A percentile compares a stretch with the other conserved stretches of the same genome.
phyloP scores from a whole-genome alignment of 2,888 invertebrate genomes.

The Neria commutata region DNA sequence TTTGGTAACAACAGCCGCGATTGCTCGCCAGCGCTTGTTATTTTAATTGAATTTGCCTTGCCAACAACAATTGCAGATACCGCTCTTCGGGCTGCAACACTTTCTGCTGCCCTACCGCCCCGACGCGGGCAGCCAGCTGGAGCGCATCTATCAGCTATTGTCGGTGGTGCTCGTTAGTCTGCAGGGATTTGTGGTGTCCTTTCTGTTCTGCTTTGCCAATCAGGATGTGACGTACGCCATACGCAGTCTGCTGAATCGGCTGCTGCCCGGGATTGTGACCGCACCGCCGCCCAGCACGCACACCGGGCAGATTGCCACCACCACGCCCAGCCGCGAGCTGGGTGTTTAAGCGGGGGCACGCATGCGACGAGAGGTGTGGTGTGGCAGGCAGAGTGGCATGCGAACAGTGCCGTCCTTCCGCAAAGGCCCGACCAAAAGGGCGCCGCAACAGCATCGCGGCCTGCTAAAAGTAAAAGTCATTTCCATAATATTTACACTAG shows the following conservation, averaged over 20 bases:
- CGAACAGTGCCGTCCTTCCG: too few species aligned
- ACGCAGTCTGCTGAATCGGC: slow-evolving; percentile 62
- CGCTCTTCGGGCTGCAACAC: slow-evolving; percentile 77
- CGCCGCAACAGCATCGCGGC: too few species aligned
- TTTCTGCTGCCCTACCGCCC: slow-evolving; percentile 74
- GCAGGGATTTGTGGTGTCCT: slow-evolving; percentile 75
- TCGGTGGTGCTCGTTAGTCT: slow-evolving; percentile 73
- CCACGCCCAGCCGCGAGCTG: slow-evolving; percentile 60
- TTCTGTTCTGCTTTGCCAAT: slow-evolving; percentile 78
- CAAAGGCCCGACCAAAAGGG: too few species aligned
- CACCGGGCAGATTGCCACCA: slow-evolving; percentile 60
- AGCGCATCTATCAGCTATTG: slow-evolving; percentile 69
- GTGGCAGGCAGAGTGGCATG: too few species aligned
- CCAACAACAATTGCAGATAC: slow-evolving; percentile 64
- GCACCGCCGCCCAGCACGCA: slow-evolving; percentile 56
- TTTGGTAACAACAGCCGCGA: too few species aligned
- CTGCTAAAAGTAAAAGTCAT: too few species aligned
- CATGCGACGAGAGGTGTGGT: not conserved
- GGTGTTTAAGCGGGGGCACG: slow-evolving; percentile 50
- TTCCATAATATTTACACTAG: too few species aligned
- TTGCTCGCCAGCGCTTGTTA: not conserved
- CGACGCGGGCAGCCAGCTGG: slow-evolving; percentile 64
- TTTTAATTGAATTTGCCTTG: not conserved
- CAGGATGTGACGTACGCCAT: slow-evolving; percentile 71
- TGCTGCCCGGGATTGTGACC: slow-evolving; percentile 52